phyloP scores from a whole-genome alignment of 2,797 vertebrate genomes.

The Microtus agrestis region DNA sequence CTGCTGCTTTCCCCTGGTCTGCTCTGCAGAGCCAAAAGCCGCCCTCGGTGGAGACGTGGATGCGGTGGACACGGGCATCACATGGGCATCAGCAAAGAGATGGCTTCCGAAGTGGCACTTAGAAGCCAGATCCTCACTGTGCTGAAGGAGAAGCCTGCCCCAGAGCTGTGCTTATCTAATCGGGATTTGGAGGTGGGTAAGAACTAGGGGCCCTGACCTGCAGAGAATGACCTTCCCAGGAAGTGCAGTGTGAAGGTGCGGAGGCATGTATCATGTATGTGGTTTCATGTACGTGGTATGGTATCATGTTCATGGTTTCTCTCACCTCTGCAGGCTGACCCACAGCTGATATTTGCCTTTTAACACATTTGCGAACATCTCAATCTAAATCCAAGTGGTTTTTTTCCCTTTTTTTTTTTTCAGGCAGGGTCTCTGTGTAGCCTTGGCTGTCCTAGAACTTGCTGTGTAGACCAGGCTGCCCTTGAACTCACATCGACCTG shows the following conservation, averaged over 20 bases:
- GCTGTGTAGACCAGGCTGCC: background rate
- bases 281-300: background rate
- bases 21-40: constrained; percentile 74
- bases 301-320: too few species aligned
- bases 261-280: accelerated
- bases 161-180: constrained; percentile 94
- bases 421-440: background rate
- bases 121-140: constrained; percentile 86
- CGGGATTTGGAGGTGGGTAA: constrained; percentile 93
- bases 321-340: background rate
- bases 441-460: background rate
- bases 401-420: background rate
- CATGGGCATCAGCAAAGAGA: background rate
- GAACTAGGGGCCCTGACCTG: background rate
- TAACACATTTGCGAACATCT: background rate
- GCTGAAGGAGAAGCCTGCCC: constrained; percentile 92
- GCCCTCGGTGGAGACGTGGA: constrained; percentile 83
- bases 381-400: background rate
- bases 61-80: constrained; percentile 88
- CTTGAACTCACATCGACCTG: background rate
- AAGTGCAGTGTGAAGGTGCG: background rate
- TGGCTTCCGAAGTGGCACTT: constrained; percentile 76
- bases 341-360: background rate
- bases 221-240: background rate
- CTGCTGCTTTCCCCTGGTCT: background rate